These are phyloP conservation scores for Aleiodes testaceus DNA, from an alignment of 2,888 invertebrate species.

Conservation along the genomic window DNA sequence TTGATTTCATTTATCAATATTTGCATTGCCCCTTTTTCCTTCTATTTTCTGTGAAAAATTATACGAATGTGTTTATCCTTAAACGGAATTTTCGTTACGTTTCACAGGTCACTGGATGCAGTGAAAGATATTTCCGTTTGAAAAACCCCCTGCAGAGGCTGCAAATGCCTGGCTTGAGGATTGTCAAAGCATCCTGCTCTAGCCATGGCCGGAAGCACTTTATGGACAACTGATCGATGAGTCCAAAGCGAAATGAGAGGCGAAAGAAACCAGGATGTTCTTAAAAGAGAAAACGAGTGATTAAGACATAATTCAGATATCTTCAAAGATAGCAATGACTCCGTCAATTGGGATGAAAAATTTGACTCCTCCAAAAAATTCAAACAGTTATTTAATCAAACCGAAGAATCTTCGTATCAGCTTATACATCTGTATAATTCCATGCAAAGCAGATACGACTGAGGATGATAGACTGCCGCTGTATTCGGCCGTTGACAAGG, in stretches of 20 bases:
- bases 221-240: neutral
- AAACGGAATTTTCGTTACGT: too few relatives aligned
- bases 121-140: neutral
- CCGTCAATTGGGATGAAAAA: neutral
- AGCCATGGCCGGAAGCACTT: too few relatives aligned
- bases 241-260: too few relatives aligned
- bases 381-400: slow-evolving; percentile 3
- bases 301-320: neutral
- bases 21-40: slow-evolving; percentile 33
- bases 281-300: neutral
- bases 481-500: slow-evolving; percentile 41
- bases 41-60: neutral
- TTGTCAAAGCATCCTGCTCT: too few relatives aligned
- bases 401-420: slow-evolving; percentile 2
- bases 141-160: too few relatives aligned
- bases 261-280: too few relatives aligned
- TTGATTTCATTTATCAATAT: too few relatives aligned
- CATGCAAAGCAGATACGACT: slow-evolving; percentile 35
- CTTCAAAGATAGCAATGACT: neutral
- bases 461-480: slow-evolving; percentile 1
- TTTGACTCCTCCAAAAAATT: neutral
- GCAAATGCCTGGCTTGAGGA: too few relatives aligned
- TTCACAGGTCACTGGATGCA: too few relatives aligned
- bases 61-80: neutral
- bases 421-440: slow-evolving; percentile 21